Conservation (phyloP, 2,113 vertebrate species). For the Pangasianodon hypophthalmus region DNA sequence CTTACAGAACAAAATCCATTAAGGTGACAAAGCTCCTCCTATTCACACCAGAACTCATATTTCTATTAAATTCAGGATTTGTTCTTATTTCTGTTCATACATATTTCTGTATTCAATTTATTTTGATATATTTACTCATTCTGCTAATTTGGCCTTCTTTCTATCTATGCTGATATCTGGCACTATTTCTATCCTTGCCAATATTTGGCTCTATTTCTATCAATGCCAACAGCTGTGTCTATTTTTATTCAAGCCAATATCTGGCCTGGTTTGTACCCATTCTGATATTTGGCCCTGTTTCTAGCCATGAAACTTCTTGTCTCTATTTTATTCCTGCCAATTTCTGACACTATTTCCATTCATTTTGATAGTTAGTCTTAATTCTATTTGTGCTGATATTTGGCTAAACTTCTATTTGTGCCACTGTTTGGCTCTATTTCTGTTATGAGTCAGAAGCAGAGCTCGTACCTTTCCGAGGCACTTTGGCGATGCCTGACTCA, state of each 20-base stretch:
- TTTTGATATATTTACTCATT: neutral
- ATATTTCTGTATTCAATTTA: no score
- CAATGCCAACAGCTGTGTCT: no score
- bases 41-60: neutral
- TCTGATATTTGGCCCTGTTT: neutral
- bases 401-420: neutral
- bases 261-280: neutral
- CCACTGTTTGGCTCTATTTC: neutral
- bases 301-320: neutral
- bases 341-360: neutral
- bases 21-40: neutral
- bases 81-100: neutral
- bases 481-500: slow-evolving; percentile 44
- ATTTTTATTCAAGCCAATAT: no score
- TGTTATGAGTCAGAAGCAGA: neutral
- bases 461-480: slow-evolving; percentile 46
- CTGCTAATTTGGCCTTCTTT: neutral
- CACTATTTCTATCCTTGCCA: neutral
- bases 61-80: neutral
- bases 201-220: neutral
- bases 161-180: neutral
- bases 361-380: neutral
- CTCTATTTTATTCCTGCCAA: neutral
- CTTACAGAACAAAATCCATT: neutral
- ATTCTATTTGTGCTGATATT: neutral